Evolutionary conservation across 1,140 invertebrate species (phyloP), one percentile per base, ranked within the genome.

Genomic region (Saxidomus purpurata): DNA sequence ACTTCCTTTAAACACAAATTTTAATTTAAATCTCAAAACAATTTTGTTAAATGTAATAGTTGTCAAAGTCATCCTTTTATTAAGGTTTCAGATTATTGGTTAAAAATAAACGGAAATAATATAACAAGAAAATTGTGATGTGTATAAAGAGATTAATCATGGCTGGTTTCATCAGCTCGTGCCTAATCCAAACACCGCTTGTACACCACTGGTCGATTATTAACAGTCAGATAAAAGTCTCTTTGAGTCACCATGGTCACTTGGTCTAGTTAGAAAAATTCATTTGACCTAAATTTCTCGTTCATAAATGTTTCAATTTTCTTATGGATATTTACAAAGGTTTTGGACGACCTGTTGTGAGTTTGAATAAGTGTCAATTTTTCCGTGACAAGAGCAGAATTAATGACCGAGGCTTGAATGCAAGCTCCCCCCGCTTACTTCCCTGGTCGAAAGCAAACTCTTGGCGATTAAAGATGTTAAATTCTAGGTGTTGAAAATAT

Each of bases 291-390:
- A 63, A 67, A 82, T 67, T 63, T 82, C 52, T 43, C 59, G 6
- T 43, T 82, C n/a, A 67, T 25, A 63, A 67, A 63, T 40, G 55
- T 82, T 59, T 63, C 55, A 63, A 82, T 25, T 67, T 82, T 55
- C 22, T 67, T 61, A 34, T 19, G 19, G 79, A 36, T 63, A 55
- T 63, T 55, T 43, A 40, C 55, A 40, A 63, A 82, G 19, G 36
- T 34, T 85, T 85, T 36, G 31, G 40, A 55, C 63, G n/a, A 17
- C 82, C 82, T 43, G 47, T 85, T 19, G 82, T 63, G 61, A 69
- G 67, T 25, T 22, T 74, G 55, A 85, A 85, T 69, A 74, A 13
- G 82, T 85, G 82, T 74, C 67, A 74, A 52, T 85, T 85, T 83
- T 85, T 69, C 34, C 17, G 34, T 85, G 82, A 85, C 63, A 61